A percentile compares a stretch with the other conserved stretches of the same genome.
These are phyloP conservation scores for Ctenopoma multispine DNA, from an alignment of 2,797 vertebrate species.

Conservation along the genomic window DNA sequence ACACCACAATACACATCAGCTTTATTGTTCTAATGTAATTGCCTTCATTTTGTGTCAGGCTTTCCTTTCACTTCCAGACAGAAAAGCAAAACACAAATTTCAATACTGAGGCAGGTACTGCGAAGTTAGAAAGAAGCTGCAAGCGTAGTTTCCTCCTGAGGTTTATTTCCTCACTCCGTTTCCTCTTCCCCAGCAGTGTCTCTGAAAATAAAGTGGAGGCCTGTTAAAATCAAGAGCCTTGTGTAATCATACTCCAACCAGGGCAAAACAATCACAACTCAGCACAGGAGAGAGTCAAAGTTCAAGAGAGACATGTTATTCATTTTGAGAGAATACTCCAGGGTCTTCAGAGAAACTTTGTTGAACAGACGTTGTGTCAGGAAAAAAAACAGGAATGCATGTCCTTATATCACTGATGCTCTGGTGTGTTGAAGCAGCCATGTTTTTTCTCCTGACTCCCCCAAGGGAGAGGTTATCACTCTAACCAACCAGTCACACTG, in stretches of 20 bases:
- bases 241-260: slow-evolving; percentile 75
- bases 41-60: slow-evolving; percentile 50
- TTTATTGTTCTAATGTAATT: slow-evolving; percentile 74
- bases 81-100: slow-evolving; percentile 23
- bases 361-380: slow-evolving; percentile 38
- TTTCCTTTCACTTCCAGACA: slow-evolving; percentile 31
- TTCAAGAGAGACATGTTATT: slow-evolving; percentile 76
- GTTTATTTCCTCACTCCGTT: slow-evolving; percentile 58
- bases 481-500: slow-evolving; percentile 25
- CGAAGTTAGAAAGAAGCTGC: too few species aligned
- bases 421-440: slow-evolving; percentile 15
- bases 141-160: slow-evolving; percentile 48
- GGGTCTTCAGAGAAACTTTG: slow-evolving; percentile 47
- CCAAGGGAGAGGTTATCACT: slow-evolving; percentile 33
- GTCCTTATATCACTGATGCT: slow-evolving; percentile 43
- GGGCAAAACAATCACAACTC: slow-evolving; percentile 76
- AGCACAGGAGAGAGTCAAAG: slow-evolving; percentile 71
- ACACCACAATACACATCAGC: slow-evolving; percentile 42
- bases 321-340: slow-evolving; percentile 69
- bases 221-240: slow-evolving; percentile 72
- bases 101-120: slow-evolving; percentile 19
- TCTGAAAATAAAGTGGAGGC: slow-evolving; percentile 62
- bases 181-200: slow-evolving; percentile 33
- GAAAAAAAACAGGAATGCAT: slow-evolving; percentile 23
- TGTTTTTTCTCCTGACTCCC: slow-evolving; percentile 53